A percentile compares a stretch with the other conserved stretches of the same genome.
Evolutionary conservation across 2,888 invertebrate genomes (phyloP).

Genomic region (Oxycera nigricornis): DNA sequence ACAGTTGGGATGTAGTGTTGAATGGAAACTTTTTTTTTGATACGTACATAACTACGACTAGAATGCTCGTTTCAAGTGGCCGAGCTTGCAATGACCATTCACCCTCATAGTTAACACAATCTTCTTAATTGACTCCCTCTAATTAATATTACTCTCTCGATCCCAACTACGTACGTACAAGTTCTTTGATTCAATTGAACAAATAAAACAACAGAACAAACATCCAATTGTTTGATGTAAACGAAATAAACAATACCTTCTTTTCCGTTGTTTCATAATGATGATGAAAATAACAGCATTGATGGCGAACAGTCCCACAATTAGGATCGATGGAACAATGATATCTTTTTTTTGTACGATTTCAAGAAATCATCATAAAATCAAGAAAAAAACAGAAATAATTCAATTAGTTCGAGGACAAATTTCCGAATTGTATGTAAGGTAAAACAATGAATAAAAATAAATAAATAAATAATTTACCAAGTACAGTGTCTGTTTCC

Average conservation of each 20-base stretch:
- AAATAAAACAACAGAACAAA: background rate
- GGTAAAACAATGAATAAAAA: constrained; percentile 40
- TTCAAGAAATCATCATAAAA: constrained; percentile 7
- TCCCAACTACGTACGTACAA: background rate
- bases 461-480: constrained; percentile 44
- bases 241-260: constrained; percentile 48
- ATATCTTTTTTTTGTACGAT: constrained; percentile 65
- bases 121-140: background rate
- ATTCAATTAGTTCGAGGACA: background rate
- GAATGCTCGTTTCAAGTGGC: no score
- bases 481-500: constrained; percentile 51
- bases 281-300: constrained; percentile 77
- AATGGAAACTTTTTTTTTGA: no score
- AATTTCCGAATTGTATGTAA: background rate
- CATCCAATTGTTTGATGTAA: background rate
- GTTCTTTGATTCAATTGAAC: background rate
- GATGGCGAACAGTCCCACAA: constrained; percentile 73
- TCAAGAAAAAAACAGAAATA: background rate
- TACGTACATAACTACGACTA: no score
- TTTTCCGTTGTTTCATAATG: constrained; percentile 64
- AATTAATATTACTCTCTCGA: background rate
- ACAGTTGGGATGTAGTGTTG: background rate
- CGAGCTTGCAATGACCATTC: background rate
- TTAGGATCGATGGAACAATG: constrained; percentile 74
- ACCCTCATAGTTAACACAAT: background rate